phyloP scores from a whole-genome alignment of 2,113 vertebrate genomes.

The Coturnix japonica region DNA sequence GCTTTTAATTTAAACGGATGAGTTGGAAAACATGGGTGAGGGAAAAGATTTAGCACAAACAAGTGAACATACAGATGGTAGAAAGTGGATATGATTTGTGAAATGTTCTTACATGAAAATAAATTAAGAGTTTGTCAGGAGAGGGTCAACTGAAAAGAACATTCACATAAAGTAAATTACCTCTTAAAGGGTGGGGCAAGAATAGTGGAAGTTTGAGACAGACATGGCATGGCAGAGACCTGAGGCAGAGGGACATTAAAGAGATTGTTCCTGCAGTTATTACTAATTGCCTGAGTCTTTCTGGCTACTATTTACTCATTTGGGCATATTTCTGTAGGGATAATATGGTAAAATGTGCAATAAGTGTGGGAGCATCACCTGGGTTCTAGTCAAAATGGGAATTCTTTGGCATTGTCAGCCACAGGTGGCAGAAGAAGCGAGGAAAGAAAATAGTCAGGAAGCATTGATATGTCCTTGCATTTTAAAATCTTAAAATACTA shows the following conservation, averaged over 20 bases:
- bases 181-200: not conserved
- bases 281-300: not conserved
- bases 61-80: not conserved
- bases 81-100: not conserved
- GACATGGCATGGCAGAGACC: not conserved
- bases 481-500: conserved; percentile 76
- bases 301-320: not conserved
- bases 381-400: not conserved
- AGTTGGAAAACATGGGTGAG: not conserved
- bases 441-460: not conserved
- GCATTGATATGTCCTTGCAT: not conserved
- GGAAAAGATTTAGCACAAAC: not conserved
- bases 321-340: not conserved
- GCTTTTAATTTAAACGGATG: conserved; percentile 10
- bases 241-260: not conserved
- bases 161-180: not conserved
- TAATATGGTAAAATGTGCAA: not conserved
- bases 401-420: not conserved
- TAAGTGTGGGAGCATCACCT: not conserved
- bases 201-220: not conserved
- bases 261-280: not conserved
- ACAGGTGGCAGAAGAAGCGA: not conserved
- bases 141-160: not conserved
- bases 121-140: not conserved
- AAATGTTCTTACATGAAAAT: not conserved